Conservation (phyloP, 2,113 vertebrate genomes). For the Bagarius yarrelli region DNA sequence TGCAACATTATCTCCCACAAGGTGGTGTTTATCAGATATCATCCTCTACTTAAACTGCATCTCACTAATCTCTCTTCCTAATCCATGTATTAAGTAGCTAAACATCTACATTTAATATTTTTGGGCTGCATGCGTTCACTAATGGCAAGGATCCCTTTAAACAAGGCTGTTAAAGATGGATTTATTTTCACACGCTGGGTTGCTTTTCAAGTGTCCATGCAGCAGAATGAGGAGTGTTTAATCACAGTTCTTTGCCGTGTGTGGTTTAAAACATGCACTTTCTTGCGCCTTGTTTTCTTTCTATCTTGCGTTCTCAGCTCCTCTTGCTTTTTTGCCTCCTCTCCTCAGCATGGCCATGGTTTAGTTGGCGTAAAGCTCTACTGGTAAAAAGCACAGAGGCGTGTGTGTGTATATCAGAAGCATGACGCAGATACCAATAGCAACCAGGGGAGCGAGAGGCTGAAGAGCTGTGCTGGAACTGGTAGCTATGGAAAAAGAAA, state of each 20-base stretch:
- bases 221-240: constrained; percentile 38
- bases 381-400: constrained; percentile 53
- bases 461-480: constrained; percentile 60
- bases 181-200: constrained; percentile 32
- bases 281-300: constrained; percentile 19
- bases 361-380: constrained; percentile 55
- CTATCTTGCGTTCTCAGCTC: constrained; percentile 34
- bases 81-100: constrained; percentile 35
- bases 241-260: constrained; percentile 42
- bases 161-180: constrained; percentile 29
- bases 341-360: constrained; percentile 14
- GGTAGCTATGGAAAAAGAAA: constrained; percentile 60
- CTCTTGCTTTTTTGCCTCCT: constrained; percentile 3
- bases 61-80: constrained; percentile 42
- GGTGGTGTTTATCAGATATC: constrained; percentile 38
- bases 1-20: constrained; percentile 35
- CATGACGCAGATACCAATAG: constrained; percentile 51
- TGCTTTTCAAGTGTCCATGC: constrained; percentile 28
- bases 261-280: constrained; percentile 38
- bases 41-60: constrained; percentile 34
- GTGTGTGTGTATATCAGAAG: constrained; percentile 55
- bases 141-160: constrained; percentile 20
- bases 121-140: not conserved
- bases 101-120: constrained; percentile 24
- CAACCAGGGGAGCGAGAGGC: constrained; percentile 59